Evolutionary conservation across 2,797 vertebrate species (phyloP).

Genomic region (Girardinus metallicus): DNA sequence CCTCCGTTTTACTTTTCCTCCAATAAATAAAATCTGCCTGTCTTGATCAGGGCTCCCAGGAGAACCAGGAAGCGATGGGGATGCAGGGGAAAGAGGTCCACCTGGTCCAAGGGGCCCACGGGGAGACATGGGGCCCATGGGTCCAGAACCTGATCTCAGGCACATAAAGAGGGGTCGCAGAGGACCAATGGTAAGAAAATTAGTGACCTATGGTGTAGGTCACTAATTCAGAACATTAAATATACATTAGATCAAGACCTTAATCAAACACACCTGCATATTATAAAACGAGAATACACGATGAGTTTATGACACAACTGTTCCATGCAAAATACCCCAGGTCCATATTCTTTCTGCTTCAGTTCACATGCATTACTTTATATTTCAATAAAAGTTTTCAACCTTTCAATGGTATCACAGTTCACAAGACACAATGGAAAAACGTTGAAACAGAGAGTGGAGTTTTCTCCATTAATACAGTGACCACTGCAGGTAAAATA

Average conservation of each 20-base stretch:
- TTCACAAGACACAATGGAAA: background rate
- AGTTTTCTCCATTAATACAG: background rate
- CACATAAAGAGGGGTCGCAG: conserved; percentile 82
- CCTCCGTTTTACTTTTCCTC: background rate
- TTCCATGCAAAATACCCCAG: background rate
- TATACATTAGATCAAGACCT: background rate
- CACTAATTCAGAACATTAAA: background rate
- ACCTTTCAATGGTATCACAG: background rate
- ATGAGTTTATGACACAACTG: background rate
- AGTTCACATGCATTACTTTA: background rate
- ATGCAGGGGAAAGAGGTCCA: conserved; percentile 68
- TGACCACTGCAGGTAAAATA: too few species aligned
- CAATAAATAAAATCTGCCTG: background rate
- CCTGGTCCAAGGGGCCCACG: conserved; percentile 77
- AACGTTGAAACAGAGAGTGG: background rate
- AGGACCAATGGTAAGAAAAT: conserved; percentile 78
- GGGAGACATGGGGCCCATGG: conserved; percentile 84
- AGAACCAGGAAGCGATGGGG: conserved; percentile 75
- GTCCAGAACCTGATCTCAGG: conserved; percentile 78
- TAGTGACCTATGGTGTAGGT: background rate
- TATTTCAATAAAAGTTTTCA: background rate
- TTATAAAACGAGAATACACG: background rate
- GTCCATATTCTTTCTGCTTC: background rate
- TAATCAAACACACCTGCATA: background rate
- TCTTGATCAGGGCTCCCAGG: conserved; percentile 74